Evolutionary conservation across 2,797 vertebrate genomes (phyloP), one percentile per base, ranked within the genome.

Genomic region (Smutsia temminckii): DNA sequence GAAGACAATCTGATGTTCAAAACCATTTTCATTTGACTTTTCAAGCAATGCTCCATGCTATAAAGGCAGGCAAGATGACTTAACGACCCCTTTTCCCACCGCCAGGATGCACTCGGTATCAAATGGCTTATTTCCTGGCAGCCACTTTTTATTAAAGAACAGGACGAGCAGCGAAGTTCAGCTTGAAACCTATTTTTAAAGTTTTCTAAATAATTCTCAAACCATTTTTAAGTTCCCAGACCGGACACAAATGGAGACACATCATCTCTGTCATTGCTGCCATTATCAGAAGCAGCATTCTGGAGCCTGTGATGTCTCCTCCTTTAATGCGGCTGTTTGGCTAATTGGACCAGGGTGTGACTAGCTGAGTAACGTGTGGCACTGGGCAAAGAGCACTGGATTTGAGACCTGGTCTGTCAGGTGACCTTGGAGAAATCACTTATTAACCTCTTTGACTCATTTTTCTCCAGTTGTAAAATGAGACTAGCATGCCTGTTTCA

Each of bases 11-110:
- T 71, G 21, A 71, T 59, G 11, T 49, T 51, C 63, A 61, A 46
- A 96, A n/a, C 74, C 72, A 55, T 71, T 85, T 88, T 25, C 32
- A 40, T 51, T 79, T 85, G 40, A 49, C 13, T 84, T 90, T 94
- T 63, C 46, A 86, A 74, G 53, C 63, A 87, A 81, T 40, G 17
- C 27, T 68, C 27, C 0, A 1, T 16, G n/a, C 55, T 59, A 32
- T 27, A 68, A 85, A 83, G 25, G 7, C 21, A 49, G 49, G n/a
- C 17, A 27, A 51, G 46, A 11, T 55, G 88, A 85, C 49, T 21
- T 21, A 68, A 49, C 7, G 42, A 25, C 18, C 8, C 25, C 49
- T 34, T 57, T 64, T 72, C n/a, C 83, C 12, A 5, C 6, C n/a
- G 32, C 12, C 27, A 68, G 34, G 46, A 55, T 16, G 29, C 13